Percentiles rank a stretch among this genome's conserved stretches.
phyloP scores from a whole-genome alignment of 2,888 invertebrate species.

The Limnephilus auricula region DNA sequence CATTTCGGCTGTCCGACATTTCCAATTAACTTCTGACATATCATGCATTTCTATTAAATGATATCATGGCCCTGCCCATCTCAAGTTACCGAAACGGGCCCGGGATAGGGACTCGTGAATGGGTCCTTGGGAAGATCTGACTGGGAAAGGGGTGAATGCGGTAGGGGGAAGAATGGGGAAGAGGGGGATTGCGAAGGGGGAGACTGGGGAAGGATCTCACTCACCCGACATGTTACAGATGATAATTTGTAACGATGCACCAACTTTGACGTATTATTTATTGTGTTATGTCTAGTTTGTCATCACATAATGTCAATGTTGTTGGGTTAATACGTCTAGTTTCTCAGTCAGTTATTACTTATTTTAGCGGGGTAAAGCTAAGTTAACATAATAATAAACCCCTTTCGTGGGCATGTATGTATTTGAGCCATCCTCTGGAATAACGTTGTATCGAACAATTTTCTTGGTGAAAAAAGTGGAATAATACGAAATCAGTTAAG shows the following conservation, averaged over 20 bases:
- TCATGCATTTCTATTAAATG: slow-evolving; percentile 27
- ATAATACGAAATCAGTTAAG: too few species aligned
- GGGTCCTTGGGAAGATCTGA: too few species aligned
- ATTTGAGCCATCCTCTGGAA: too few species aligned
- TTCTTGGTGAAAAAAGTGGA: too few species aligned
- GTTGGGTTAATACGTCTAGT: not conserved
- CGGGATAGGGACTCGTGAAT: not conserved
- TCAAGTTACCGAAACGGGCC: not conserved
- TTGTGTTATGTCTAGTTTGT: not conserved
- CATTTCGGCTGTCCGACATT: slow-evolving; percentile 30
- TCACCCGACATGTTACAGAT: not conserved
- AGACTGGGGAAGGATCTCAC: not conserved
- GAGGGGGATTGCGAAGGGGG: too few species aligned
- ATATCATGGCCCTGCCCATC: not conserved
- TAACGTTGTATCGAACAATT: too few species aligned
- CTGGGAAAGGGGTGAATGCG: too few species aligned
- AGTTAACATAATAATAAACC: not conserved
- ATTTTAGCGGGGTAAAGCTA: too few species aligned
- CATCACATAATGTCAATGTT: not conserved
- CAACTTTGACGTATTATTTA: not conserved
- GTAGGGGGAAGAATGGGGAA: too few species aligned
- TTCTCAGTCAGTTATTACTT: not conserved
- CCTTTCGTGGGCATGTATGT: too few species aligned
- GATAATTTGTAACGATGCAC: not conserved
- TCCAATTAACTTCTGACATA: slow-evolving; percentile 39